Percentiles rank a stretch among this genome's conserved stretches.
phyloP scores from a whole-genome alignment of 2,888 invertebrate genomes.

The Pseudococcus jackbeardsleyi region DNA sequence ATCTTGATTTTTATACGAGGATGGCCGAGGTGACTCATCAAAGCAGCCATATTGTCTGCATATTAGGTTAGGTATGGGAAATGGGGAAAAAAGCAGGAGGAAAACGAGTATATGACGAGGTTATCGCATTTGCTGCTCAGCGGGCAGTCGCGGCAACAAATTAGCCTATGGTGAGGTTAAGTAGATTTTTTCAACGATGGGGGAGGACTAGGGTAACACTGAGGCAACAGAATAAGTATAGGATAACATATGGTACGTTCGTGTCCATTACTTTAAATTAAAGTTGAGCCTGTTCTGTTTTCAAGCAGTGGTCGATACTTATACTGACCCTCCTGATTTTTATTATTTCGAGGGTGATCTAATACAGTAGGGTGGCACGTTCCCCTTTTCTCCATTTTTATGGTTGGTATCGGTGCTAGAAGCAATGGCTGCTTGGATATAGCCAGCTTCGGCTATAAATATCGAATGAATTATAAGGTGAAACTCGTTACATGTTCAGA shows the following conservation, averaged over 20 bases:
- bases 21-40: not conserved
- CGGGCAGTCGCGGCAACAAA: not conserved
- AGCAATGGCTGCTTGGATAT: not conserved
- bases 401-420: not conserved
- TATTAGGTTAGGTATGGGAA: not conserved
- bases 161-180: not conserved
- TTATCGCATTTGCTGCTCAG: not conserved
- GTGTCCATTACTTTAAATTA: not conserved
- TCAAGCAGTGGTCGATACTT: not conserved
- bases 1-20: not conserved
- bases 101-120: not conserved
- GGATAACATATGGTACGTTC: slow-evolving; percentile 4
- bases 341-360: not conserved
- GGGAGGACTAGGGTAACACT: not conserved
- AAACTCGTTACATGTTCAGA: not conserved
- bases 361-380: not conserved
- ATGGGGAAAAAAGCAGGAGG: not conserved
- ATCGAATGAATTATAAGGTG: not conserved
- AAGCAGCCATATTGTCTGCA: not conserved
- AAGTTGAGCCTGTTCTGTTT: not conserved
- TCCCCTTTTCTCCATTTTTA: not conserved
- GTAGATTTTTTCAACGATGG: not conserved
- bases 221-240: not conserved
- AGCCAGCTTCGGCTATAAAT: not conserved
- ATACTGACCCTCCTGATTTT: not conserved